A percentile compares a stretch with the other conserved stretches of the same genome.
phyloP scores from a whole-genome alignment of 2,113 vertebrate species.

The Dinomys branickii region DNA sequence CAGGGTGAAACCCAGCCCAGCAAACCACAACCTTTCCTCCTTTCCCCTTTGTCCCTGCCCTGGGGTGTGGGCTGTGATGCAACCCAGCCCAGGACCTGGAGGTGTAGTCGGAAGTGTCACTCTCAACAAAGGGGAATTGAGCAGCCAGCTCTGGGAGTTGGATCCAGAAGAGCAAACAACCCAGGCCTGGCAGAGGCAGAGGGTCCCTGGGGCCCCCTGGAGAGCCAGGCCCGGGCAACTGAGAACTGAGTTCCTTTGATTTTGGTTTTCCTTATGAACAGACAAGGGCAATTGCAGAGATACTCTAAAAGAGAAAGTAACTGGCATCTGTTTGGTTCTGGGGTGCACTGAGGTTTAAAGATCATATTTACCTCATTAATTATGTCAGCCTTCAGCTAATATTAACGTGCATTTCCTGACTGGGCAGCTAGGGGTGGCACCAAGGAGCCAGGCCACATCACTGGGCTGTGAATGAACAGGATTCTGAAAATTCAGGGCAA shows the following conservation, averaged over 20 bases:
- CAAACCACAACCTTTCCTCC: not conserved
- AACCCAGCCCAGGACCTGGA: not conserved
- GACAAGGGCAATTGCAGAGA: not conserved
- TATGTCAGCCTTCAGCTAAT: conserved; percentile 53
- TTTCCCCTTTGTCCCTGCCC: not conserved
- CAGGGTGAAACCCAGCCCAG: not conserved
- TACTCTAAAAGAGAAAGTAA: conserved; percentile 8
- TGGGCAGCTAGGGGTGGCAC: not conserved
- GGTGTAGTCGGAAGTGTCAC: not conserved
- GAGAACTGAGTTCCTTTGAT: not conserved
- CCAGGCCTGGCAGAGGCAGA: not conserved
- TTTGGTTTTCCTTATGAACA: not conserved
- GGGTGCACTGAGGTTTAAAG: conserved; percentile 32
- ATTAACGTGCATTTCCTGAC: conserved; percentile 40
- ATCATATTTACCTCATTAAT: conserved; percentile 67
- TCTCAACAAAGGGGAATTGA: conserved; percentile 32
- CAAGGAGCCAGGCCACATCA: not conserved
- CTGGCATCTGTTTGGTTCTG: not conserved
- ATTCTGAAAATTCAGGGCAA: not conserved
- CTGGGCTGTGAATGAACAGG: not conserved
- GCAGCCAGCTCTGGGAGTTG: not conserved
- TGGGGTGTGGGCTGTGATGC: not conserved
- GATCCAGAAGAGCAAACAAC: conserved; percentile 7
- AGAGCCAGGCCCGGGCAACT: not conserved
- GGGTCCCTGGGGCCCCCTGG: not conserved